Evolutionary conservation across 2,888 invertebrate genomes (phyloP), one percentile per base, ranked within the genome.

Genomic region (Andrena dorsata): DNA sequence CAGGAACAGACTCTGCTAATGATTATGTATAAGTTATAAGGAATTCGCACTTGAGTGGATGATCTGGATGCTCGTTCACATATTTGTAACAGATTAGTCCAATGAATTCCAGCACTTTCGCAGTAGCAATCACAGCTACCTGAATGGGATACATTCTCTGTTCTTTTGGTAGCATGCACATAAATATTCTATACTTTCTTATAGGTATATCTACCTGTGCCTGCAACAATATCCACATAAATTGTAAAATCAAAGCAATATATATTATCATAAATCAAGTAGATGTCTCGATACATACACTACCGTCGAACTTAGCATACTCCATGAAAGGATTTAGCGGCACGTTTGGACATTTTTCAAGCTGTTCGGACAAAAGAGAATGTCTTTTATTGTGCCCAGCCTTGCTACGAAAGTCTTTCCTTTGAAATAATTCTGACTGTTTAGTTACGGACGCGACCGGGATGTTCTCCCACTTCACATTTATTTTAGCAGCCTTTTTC

Each of bases 271-370:
- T 23, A 41, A 47, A n/a, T 49, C 5, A 2, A 35, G 8, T 20
- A 23, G 23, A 35, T 8, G 6, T 8, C 64, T 53, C 0, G 16
- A 74, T 82, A 86, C 91, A 60, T 88, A 93, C 94, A 80, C 96
- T 97, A 83, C 98, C 98, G 95, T 99, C 98, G 94, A 97, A 99
- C 94, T 97, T 97, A 2, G 98, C 97, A 95, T 97, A 99, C 91
- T 97, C 97, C 83, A 97, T 95, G 94, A 97, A 99, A 70, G 98
- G 98, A 94, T 98, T 98, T 90, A 97, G 96, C 0, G 97, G 97
- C 82, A 97, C 94, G 90, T 96, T 95, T 0, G 97, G 97, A 87
- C 96, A 97, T 89, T 97, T 96, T 87, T 96, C 96, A 63, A 99
- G 93, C 88, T 97, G 97, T 89, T 97, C 96, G 0, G 97, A 95